Percentiles rank a stretch among this genome's conserved stretches.
These are phyloP conservation scores for Strigamia crassipes DNA, from an alignment of 2,888 invertebrate species.

Conservation along the genomic window DNA sequence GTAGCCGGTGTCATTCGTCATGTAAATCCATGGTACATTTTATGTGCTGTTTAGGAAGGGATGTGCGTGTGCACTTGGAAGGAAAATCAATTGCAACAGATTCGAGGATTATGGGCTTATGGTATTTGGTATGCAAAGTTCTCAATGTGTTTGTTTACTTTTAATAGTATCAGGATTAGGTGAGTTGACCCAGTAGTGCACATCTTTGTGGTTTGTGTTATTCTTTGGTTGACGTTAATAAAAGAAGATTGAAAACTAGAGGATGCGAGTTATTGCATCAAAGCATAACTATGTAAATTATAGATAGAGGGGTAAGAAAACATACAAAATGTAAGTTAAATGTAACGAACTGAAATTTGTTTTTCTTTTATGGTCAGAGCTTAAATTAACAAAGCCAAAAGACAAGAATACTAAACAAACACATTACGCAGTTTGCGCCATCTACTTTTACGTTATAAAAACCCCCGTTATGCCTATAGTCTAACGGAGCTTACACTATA, in stretches of 20 bases:
- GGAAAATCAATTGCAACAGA: constrained; percentile 36
- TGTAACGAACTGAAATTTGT: too few relatives aligned
- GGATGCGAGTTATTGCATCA: too few relatives aligned
- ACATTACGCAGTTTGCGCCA: too few relatives aligned
- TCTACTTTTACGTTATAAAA: too few relatives aligned
- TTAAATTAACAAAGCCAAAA: too few relatives aligned
- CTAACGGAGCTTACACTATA: too few relatives aligned
- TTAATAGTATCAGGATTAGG: constrained; percentile 5
- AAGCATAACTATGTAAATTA: too few relatives aligned
- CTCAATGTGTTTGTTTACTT: constrained; percentile 31
- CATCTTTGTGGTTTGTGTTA: background rate
- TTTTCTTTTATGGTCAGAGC: too few relatives aligned
- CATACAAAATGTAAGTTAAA: too few relatives aligned
- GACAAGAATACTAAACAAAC: too few relatives aligned
- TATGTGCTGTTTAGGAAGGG: background rate
- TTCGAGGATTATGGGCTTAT: constrained; percentile 31
- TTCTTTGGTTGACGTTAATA: background rate
- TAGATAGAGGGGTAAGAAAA: too few relatives aligned
- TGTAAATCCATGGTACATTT: constrained; percentile 16
- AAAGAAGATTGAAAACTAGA: background rate
- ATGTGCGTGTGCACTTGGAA: background rate
- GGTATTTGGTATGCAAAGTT: background rate
- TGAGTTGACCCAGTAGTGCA: background rate
- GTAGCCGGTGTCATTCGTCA: background rate
- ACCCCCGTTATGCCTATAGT: too few relatives aligned